These are phyloP conservation scores for Falco punctatus DNA, from an alignment of 2,113 vertebrate species.

Conservation along the genomic window DNA sequence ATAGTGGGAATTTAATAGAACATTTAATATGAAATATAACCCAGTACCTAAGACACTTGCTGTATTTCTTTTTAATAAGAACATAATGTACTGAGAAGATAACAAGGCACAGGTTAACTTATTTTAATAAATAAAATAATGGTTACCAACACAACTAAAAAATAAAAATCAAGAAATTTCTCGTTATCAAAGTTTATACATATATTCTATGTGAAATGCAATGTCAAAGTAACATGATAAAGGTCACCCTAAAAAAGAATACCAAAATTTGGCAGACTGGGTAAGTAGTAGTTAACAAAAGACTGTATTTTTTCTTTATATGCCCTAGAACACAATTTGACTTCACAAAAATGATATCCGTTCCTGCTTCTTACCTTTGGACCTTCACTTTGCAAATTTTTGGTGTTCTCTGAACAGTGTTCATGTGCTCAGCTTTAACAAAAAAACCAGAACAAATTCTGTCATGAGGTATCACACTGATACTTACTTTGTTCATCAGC, in stretches of 20 bases:
- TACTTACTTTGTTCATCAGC: background rate
- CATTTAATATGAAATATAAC: conserved; percentile 34
- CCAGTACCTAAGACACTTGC: background rate
- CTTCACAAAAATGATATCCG: background rate
- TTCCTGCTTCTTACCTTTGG: background rate
- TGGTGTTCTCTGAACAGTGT: background rate
- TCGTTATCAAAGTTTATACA: background rate
- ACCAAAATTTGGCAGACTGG: background rate
- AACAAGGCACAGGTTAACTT: background rate
- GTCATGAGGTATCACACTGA: background rate
- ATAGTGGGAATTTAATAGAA: conserved; percentile 35
- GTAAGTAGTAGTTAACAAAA: background rate
- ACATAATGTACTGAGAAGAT: background rate
- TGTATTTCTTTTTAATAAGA: conserved; percentile 41
- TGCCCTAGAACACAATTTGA: background rate
- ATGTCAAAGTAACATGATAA: background rate
- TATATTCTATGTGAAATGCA: background rate
- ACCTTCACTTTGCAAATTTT: background rate
- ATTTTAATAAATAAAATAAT: background rate
- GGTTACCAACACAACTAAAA: background rate
- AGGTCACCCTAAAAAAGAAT: background rate
- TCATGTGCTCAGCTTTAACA: background rate
- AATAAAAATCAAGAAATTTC: background rate
- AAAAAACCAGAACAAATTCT: background rate
- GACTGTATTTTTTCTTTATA: background rate